Conservation (phyloP, 2,888 invertebrate genomes). For the Hydrotaea diabolus region DNA sequence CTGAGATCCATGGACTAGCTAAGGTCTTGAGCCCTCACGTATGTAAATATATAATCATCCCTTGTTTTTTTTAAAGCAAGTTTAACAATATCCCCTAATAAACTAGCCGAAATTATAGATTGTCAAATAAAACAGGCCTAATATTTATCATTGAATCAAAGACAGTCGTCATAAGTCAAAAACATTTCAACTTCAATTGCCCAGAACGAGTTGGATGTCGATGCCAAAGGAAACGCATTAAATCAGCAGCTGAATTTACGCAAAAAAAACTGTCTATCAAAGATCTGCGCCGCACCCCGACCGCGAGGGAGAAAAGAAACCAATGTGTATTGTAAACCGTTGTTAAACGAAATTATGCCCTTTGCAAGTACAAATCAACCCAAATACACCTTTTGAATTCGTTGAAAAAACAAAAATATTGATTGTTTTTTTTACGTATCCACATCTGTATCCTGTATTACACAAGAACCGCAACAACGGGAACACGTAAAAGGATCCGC, state of each 20-base stretch:
- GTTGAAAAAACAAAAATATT: neutral
- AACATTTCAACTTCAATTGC: too few relatives aligned
- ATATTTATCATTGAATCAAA: too few relatives aligned
- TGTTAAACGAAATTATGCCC: neutral
- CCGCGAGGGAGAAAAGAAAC: neutral
- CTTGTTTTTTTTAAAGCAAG: too few relatives aligned
- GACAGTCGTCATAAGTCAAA: too few relatives aligned
- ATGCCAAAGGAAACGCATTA: too few relatives aligned
- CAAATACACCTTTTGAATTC: constrained; percentile 21
- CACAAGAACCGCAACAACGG: neutral
- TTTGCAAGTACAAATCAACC: neutral
- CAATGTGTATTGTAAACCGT: neutral
- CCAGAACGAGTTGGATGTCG: too few relatives aligned
- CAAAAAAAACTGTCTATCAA: neutral
- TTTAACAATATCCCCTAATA: too few relatives aligned
- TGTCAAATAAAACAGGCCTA: too few relatives aligned
- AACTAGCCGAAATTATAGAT: too few relatives aligned
- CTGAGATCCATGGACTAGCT: too few relatives aligned
- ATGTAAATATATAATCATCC: too few relatives aligned
- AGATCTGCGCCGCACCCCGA: neutral
- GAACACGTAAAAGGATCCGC: neutral
- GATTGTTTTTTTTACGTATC: neutral
- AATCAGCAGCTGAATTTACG: neutral
- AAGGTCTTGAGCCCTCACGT: too few relatives aligned
- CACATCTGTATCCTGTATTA: constrained; percentile 21